Evolutionary conservation across 2,797 vertebrate species (phyloP), one percentile per base, ranked within the genome.

Genomic region (Hydrolagus colliei): DNA sequence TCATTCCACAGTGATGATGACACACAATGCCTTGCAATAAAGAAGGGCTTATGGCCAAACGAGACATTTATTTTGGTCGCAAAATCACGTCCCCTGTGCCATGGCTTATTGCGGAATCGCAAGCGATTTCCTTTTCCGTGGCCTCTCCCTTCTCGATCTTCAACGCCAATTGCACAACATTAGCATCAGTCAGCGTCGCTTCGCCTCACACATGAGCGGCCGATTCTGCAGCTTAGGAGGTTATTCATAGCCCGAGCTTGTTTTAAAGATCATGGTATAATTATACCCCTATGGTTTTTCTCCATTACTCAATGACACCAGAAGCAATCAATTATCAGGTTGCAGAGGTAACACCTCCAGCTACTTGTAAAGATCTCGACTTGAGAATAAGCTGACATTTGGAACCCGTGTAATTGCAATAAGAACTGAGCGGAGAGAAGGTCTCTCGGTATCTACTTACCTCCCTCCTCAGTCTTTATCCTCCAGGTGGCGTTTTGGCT

Each of bases 221-320:
- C 32, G 41, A 35, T 71, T 63, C 16, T n/a, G 79, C 35, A 71
- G 65, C 62, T 84, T 84, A 84, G 67, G 79, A 52, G 32, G 79
- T 84, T 84, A 84, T 84, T 84, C 79, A 84, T 84, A 84, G 79
- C 79, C 41, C 79, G 41, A 84, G 79, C 65, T 68, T 71, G 35
- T 84, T 84, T 84, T 84, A 6, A 84, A 84, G 79, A 84, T 84
- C 79, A 84, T 68, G 79, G 35, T 63, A 84, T 84, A 84, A 84
- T 84, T 84, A 84, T 68, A 84, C 79, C 79, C 79, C 79, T 71
- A 84, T 68, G 65, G 79, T 84, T 84, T 52, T 52, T 84, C 79
- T 84, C 71, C 79, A 84, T 84, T 84, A 84, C 79, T 84, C 79
- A 84, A 84, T 63, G 41, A 82, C 63, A 32, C 79, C 79, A 82